Evolutionary conservation across 2,888 invertebrate species (phyloP).

Genomic region (Agriotes lineatus): DNA sequence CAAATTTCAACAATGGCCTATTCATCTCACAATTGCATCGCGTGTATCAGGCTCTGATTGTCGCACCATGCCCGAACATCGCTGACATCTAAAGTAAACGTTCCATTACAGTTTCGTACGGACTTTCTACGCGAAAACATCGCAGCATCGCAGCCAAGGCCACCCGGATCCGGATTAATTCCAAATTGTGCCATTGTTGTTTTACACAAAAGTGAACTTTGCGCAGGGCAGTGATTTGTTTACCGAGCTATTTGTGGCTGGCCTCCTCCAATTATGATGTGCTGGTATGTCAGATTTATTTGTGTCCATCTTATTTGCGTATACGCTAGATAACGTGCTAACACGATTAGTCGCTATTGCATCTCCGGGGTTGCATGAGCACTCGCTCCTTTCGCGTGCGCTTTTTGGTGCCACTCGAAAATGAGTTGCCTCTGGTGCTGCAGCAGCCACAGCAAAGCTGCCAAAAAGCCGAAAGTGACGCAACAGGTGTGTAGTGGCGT

Average conservation of each 20-base stretch:
- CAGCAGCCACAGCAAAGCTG: background rate
- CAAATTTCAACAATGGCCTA: constrained; percentile 32
- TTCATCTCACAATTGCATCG: constrained; percentile 25
- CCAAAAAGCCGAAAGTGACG: constrained; percentile 1
- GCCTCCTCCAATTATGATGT: constrained; percentile 48
- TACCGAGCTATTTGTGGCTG: constrained; percentile 45
- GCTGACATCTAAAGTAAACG: constrained; percentile 35
- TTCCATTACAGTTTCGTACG: constrained; percentile 39
- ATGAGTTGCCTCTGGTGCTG: constrained; percentile 32
- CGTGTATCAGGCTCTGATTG: constrained; percentile 34
- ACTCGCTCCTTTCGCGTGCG: background rate
- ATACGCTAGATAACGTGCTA: constrained; percentile 41
- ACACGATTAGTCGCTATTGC: constrained; percentile 28
- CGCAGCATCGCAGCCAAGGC: constrained; percentile 32
- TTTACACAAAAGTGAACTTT: constrained; percentile 40
- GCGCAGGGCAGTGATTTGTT: constrained; percentile 44
- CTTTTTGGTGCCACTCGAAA: background rate
- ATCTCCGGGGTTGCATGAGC: constrained; percentile 11
- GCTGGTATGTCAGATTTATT: constrained; percentile 52
- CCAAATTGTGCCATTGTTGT: constrained; percentile 23
- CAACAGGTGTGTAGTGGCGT: constrained; percentile 28
- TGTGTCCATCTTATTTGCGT: constrained; percentile 47
- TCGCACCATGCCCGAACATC: constrained; percentile 21
- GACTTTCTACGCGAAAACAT: constrained; percentile 43
- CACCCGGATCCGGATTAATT: constrained; percentile 18